Conservation (phyloP, 2,113 vertebrate species). For the Cynocephalus volans region DNA sequence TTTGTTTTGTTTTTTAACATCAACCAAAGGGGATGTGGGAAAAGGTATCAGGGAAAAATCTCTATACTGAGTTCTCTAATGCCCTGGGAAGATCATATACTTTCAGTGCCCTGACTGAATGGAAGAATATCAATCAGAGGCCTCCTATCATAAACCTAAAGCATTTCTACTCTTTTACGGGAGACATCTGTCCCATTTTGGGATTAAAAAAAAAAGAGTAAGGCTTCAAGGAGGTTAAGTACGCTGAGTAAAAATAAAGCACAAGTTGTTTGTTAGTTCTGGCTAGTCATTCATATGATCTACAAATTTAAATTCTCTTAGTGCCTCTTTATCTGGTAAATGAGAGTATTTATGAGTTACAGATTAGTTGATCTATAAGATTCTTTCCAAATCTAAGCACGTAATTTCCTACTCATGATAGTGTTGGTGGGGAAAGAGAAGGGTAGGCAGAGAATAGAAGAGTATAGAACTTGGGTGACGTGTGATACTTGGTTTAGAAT, state of each 20-base stretch:
- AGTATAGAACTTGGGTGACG: background rate
- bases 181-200: background rate
- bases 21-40: background rate
- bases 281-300: background rate
- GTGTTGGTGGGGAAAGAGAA: background rate
- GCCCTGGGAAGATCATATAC: background rate
- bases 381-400: conserved; percentile 30
- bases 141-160: background rate
- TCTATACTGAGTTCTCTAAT: background rate
- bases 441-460: background rate
- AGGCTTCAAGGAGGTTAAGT: background rate
- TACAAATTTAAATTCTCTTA: background rate
- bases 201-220: background rate
- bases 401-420: background rate
- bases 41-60: background rate
- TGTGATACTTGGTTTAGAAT: background rate
- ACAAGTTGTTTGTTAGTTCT: background rate
- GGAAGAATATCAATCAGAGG: background rate
- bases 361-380: background rate
- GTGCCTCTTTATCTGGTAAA: background rate
- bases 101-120: background rate
- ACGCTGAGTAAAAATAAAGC: background rate
- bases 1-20: background rate
- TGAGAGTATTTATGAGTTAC: background rate
- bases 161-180: background rate